A percentile compares a stretch with the other conserved stretches of the same genome.
Evolutionary conservation across 2,113 vertebrate genomes (phyloP).

Genomic region (Megalops atlanticus): DNA sequence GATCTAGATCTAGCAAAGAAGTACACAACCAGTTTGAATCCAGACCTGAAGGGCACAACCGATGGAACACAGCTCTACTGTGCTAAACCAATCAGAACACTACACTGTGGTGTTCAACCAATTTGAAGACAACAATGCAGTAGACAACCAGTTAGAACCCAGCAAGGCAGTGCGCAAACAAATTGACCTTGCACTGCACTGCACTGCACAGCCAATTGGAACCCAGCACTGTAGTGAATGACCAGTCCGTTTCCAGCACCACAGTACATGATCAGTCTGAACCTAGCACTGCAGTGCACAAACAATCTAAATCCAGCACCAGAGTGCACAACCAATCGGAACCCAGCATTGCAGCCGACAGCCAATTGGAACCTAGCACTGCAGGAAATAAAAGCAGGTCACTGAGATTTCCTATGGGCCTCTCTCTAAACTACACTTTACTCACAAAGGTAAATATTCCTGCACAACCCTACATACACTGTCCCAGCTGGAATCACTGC

Average conservation of each 20-base stretch:
- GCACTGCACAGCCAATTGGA: not conserved
- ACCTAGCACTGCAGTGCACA: not conserved
- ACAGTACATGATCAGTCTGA: not conserved
- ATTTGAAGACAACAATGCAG: not conserved
- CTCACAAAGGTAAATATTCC: not conserved
- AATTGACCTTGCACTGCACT: not conserved
- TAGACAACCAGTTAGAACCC: not conserved
- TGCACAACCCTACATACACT: not conserved
- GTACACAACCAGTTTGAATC: not conserved
- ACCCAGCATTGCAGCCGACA: not conserved
- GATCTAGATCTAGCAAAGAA: not conserved
- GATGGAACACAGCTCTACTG: not conserved
- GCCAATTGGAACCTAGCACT: not conserved
- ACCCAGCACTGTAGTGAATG: not conserved
- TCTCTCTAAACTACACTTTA: slow-evolving; percentile 7
- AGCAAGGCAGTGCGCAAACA: not conserved
- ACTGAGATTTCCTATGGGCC: not conserved
- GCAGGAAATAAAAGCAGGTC: too few relatives aligned
- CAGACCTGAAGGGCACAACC: not conserved
- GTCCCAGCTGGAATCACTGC: not conserved
- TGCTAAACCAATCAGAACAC: not conserved
- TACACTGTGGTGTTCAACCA: not conserved
- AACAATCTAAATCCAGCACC: not conserved
- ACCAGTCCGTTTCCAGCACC: not conserved
- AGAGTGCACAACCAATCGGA: not conserved